A percentile compares a stretch with the other conserved stretches of the same genome.
Conservation (phyloP, 2,888 invertebrate species). For the Epistrophe eligans region DNA sequence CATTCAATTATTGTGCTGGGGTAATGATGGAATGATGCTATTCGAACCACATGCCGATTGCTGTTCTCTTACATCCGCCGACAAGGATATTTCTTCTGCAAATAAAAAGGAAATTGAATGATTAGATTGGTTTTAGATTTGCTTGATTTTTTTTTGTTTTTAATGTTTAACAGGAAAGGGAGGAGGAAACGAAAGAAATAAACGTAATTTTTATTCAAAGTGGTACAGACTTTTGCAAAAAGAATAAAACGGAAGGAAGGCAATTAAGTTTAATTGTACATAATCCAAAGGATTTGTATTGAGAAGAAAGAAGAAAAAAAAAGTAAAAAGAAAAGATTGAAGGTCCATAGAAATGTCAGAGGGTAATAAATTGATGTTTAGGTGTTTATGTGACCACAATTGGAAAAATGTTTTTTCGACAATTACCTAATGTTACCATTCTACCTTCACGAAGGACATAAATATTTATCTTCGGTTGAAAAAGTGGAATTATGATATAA, state of each 20-base stretch:
- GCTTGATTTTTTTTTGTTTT: background rate
- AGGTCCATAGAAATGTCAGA: slow-evolving; percentile 4
- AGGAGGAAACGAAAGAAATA: background rate
- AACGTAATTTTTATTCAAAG: slow-evolving; percentile 19
- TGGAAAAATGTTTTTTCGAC: background rate
- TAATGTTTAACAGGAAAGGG: slow-evolving; percentile 25
- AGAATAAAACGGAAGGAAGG: slow-evolving; percentile 18
- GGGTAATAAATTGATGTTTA: background rate
- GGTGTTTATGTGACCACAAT: background rate
- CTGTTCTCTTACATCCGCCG: slow-evolving; percentile 62
- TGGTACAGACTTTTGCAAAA: slow-evolving; percentile 9
- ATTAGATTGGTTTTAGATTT: slow-evolving; percentile 52
- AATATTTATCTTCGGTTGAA: background rate
- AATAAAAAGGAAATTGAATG: slow-evolving; percentile 64
- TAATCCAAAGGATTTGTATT: slow-evolving; percentile 12
- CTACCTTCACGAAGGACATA: background rate
- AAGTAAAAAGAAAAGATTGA: background rate
- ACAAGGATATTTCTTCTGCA: slow-evolving; percentile 66
- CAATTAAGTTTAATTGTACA: slow-evolving; percentile 36
- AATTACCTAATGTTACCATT: background rate
- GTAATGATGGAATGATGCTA: slow-evolving; percentile 66
- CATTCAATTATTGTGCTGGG: slow-evolving; percentile 55
- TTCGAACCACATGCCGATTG: slow-evolving; percentile 70
- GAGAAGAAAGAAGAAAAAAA: background rate
- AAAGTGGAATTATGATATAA: background rate